Conservation (phyloP, 2,888 invertebrate genomes). For the Melitaea athalia region DNA sequence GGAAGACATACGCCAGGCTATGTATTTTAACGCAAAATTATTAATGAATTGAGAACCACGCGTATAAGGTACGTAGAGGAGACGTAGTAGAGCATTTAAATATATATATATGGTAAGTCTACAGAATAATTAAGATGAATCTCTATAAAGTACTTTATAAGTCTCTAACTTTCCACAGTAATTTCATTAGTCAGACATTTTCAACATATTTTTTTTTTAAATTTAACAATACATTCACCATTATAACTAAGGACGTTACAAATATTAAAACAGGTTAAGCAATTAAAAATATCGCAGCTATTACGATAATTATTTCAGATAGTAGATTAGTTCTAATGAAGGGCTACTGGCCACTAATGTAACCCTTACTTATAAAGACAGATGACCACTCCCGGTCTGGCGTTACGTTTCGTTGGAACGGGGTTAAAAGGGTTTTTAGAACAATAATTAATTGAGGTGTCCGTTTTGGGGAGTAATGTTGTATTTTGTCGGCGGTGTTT, state of each 20-base stretch:
- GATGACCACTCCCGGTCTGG: conserved; percentile 61
- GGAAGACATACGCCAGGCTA: no score
- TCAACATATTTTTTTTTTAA: no score
- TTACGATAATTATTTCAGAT: conserved; percentile 33
- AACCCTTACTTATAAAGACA: conserved; percentile 69
- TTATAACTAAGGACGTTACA: not conserved
- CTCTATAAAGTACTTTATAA: no score
- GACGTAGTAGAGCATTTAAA: no score
- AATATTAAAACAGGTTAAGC: not conserved
- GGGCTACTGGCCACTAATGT: conserved; percentile 48
- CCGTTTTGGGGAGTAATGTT: conserved; percentile 42
- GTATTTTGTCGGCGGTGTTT: conserved; percentile 37
- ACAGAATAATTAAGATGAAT: no score
- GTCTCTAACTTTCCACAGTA: no score
- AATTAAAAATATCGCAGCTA: not conserved
- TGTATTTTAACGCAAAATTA: no score
- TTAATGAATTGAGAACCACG: no score
- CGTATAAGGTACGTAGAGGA: no score
- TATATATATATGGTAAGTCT: no score
- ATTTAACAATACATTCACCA: no score
- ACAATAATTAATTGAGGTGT: conserved; percentile 72
- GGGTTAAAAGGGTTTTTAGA: conserved; percentile 70
- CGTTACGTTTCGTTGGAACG: conserved; percentile 57
- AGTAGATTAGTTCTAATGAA: conserved; percentile 62
- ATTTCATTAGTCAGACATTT: no score